Conservation (phyloP, 1,140 invertebrate genomes). For the Scaptodrosophila lebanonensis region DNA sequence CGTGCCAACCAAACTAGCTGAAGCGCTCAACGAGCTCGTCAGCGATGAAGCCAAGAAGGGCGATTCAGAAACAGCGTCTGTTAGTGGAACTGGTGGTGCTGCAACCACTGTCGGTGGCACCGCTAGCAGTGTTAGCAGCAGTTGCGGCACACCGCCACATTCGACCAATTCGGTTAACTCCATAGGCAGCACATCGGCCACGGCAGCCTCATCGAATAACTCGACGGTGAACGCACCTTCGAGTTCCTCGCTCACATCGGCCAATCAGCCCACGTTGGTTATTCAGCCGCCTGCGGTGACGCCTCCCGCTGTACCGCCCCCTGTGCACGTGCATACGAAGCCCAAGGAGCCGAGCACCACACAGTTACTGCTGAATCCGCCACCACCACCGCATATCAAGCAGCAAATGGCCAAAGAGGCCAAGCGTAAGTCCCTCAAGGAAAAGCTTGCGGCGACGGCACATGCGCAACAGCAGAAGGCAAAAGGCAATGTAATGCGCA, state of each 20-base stretch:
- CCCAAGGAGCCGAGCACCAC: constrained; percentile 76
- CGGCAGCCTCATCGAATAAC: constrained; percentile 48
- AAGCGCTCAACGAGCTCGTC: constrained; percentile 63
- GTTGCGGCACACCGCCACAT: constrained; percentile 68
- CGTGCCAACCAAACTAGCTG: constrained; percentile 63
- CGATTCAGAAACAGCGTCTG: constrained; percentile 44
- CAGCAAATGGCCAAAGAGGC: constrained; percentile 71
- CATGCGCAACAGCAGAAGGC: constrained; percentile 76
- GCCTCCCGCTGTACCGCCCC: constrained; percentile 45
- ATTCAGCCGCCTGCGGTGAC: constrained; percentile 15
- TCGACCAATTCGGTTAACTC: constrained; percentile 71
- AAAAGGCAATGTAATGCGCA: constrained; percentile 86
- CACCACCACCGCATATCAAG: constrained; percentile 71
- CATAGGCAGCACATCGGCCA: constrained; percentile 65
- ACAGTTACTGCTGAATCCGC: constrained; percentile 57
- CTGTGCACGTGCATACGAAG: constrained; percentile 75
- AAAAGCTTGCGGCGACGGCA: constrained; percentile 54
- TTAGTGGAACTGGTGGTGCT: not conserved
- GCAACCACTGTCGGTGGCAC: constrained; percentile 2
- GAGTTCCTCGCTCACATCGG: constrained; percentile 9
- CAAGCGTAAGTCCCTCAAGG: constrained; percentile 67
- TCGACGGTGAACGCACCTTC: constrained; percentile 62
- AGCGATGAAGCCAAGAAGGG: constrained; percentile 35
- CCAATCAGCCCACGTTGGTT: constrained; percentile 19
- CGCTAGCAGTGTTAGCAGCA: constrained; percentile 66